A percentile compares a stretch with the other conserved stretches of the same genome.
These are phyloP conservation scores for Drosophila pseudoobscura DNA, from an alignment of 1,140 invertebrate species.

Conservation along the genomic window DNA sequence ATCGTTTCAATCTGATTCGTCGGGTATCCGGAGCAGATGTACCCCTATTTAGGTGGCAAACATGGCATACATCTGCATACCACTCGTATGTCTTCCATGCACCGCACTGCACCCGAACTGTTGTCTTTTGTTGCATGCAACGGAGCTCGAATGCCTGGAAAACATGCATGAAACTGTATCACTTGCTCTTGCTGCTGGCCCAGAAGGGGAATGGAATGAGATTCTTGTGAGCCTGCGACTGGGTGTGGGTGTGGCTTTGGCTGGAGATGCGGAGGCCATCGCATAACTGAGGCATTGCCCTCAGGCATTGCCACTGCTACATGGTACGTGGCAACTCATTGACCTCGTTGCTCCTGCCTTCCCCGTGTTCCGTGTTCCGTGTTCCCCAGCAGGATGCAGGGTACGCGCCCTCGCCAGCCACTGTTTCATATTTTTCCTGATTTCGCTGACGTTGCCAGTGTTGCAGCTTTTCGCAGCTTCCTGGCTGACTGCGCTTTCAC, in stretches of 20 bases:
- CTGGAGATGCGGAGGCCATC: constrained; percentile 13
- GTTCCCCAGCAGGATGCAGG: constrained; percentile 1
- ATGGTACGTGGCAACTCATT: constrained; percentile 59
- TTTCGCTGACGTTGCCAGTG: constrained; percentile 38
- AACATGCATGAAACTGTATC: constrained; percentile 69
- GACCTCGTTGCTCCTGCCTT: constrained; percentile 51
- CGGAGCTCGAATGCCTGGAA: constrained; percentile 45
- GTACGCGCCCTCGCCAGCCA: neutral
- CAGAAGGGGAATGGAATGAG: constrained; percentile 14
- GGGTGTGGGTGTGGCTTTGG: neutral
- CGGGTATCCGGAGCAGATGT: constrained; percentile 27
- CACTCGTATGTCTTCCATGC: constrained; percentile 1
- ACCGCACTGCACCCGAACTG: constrained; percentile 25
- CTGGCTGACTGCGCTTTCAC: constrained; percentile 21
- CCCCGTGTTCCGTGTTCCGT: constrained; percentile 26
- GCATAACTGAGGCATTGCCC: constrained; percentile 39
- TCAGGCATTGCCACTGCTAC: constrained; percentile 6
- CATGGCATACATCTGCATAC: constrained; percentile 1
- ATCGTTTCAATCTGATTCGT: neutral
- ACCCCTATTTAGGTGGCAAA: constrained; percentile 10
- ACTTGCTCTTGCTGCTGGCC: constrained; percentile 40
- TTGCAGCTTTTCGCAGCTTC: constrained; percentile 1
- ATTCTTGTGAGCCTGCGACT: neutral
- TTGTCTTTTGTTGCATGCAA: constrained; percentile 2
- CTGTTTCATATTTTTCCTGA: constrained; percentile 31